These are phyloP conservation scores for Anas flavirostris DNA, from an alignment of 2,797 vertebrate species.

Conservation along the genomic window DNA sequence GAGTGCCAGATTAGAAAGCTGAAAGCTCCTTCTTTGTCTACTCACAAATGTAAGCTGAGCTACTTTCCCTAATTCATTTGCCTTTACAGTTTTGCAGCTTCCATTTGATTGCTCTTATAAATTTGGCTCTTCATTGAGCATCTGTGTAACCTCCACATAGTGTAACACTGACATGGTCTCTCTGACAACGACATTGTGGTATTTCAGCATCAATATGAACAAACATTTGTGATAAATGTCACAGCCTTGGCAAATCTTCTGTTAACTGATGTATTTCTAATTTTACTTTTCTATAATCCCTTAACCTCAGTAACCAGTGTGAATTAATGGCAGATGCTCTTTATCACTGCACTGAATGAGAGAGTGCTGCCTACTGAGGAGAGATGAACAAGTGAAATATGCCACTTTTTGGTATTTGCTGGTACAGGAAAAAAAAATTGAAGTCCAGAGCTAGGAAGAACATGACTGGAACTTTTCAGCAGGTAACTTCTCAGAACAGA, in stretches of 20 bases:
- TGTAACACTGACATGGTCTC: constrained; percentile 78
- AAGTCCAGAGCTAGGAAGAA: constrained; percentile 72
- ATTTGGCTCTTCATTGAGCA: constrained; percentile 83
- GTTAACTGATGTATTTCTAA: not conserved
- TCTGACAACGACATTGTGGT: constrained; percentile 81
- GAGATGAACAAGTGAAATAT: not conserved
- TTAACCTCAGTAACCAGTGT: not conserved
- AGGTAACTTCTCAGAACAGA: constrained; percentile 74
- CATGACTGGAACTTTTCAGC: constrained; percentile 77
- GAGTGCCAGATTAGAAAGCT: not conserved
- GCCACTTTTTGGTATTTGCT: not conserved
- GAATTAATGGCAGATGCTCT: not conserved
- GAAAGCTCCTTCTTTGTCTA: not conserved
- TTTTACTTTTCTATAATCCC: not conserved
- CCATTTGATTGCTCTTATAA: constrained; percentile 82
- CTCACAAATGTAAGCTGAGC: not conserved
- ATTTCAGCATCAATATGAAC: constrained; percentile 59
- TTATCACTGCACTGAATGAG: not conserved
- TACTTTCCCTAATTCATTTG: not conserved
- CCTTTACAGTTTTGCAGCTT: constrained; percentile 68
- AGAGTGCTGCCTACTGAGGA: not conserved
- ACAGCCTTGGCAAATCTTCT: not conserved
- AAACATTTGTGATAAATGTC: not conserved
- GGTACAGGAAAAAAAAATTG: constrained; percentile 34
- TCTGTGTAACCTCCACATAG: constrained; percentile 52